Evolutionary conservation across 2,888 invertebrate genomes (phyloP).

Genomic region (Campoplex capitator): DNA sequence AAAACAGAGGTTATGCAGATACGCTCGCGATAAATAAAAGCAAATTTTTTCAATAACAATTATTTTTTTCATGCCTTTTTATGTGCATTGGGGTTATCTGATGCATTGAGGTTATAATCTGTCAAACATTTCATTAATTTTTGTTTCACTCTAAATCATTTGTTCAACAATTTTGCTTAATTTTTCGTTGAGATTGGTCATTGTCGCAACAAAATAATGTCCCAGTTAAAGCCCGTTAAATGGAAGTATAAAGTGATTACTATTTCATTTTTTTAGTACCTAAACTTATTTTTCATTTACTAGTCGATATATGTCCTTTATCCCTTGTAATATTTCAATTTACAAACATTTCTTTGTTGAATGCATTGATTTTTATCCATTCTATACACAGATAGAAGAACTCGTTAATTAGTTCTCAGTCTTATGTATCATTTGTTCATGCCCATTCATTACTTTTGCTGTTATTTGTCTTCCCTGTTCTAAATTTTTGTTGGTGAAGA

Average conservation of each 20-base stretch:
- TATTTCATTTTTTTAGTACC: not conserved
- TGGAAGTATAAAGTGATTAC: not conserved
- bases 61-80: not conserved
- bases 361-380: not conserved
- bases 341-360: not conserved
- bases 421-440: not conserved
- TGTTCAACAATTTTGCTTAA: not conserved
- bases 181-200: not conserved
- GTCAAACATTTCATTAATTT: not conserved
- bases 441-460: not conserved
- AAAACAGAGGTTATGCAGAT: slow-evolving; percentile 68
- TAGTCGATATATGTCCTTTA: not conserved
- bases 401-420: too few relatives aligned
- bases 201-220: not conserved
- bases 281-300: not conserved
- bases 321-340: not conserved
- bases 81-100: not conserved
- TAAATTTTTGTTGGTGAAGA: not conserved
- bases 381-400: not conserved
- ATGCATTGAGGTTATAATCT: not conserved
- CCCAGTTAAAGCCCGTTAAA: not conserved
- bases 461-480: not conserved
- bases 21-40: slow-evolving; percentile 36
- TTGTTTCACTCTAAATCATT: not conserved
- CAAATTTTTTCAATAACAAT: not conserved